A percentile compares a stretch with the other conserved stretches of the same genome.
Evolutionary conservation across 2,113 vertebrate genomes (phyloP).

Genomic region (Hippocampus guttulatus): DNA sequence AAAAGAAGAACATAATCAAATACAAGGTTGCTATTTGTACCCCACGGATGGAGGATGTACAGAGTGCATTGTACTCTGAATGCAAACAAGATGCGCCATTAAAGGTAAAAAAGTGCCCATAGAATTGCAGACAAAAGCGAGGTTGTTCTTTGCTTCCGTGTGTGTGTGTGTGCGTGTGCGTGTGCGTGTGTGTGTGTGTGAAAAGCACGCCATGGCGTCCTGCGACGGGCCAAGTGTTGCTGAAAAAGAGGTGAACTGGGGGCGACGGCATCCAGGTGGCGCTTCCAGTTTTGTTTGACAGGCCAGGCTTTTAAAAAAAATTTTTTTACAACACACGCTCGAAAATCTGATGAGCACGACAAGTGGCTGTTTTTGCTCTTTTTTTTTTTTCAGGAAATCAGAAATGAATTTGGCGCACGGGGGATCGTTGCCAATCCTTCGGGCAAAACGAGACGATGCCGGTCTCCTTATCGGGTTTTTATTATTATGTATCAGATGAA

Average conservation of each 20-base stretch:
- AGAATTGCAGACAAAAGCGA: conserved; percentile 10
- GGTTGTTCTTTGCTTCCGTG: background rate
- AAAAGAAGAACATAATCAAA: background rate
- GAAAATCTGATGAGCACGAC: background rate
- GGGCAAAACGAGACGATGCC: background rate
- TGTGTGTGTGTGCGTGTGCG: background rate
- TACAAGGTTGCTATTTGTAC: background rate
- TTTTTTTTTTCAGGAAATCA: background rate
- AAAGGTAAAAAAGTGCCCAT: conserved; percentile 12
- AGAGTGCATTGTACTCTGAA: background rate
- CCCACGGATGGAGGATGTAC: background rate
- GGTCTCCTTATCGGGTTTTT: background rate
- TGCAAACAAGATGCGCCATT: conserved; percentile 29
- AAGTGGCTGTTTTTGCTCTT: background rate
- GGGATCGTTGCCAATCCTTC: background rate
- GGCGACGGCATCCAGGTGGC: background rate
- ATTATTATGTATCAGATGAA: background rate
- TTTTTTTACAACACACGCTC: background rate
- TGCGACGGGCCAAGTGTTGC: background rate
- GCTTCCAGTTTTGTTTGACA: background rate
- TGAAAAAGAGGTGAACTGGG: background rate
- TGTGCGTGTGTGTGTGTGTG: too few relatives aligned
- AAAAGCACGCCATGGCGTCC: background rate
- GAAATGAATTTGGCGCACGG: background rate
- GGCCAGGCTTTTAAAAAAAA: too few relatives aligned